These are phyloP conservation scores for Eriocheir sinensis DNA, from an alignment of 1,140 invertebrate species.

Conservation along the genomic window DNA sequence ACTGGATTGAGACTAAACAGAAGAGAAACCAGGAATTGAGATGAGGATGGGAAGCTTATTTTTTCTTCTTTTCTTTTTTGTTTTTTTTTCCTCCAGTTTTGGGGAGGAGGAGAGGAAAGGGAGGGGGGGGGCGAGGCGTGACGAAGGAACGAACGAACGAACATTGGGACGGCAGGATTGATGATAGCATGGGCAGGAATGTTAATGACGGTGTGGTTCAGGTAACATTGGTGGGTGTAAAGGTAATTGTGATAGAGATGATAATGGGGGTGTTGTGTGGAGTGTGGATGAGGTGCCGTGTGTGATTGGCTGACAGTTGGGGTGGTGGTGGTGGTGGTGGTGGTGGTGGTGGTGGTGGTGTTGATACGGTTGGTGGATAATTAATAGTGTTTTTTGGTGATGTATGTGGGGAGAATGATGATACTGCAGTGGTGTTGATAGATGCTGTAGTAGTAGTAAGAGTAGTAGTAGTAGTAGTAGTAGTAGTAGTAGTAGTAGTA, in stretches of 20 bases:
- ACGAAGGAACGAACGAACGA: neutral
- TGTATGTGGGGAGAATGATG: neutral
- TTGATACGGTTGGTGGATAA: neutral
- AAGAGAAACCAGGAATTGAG: too few species aligned
- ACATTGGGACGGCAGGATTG: neutral
- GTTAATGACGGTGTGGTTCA: constrained; percentile 2
- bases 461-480: neutral
- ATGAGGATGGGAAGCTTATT: too few species aligned
- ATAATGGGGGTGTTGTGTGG: neutral
- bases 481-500: neutral
- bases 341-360: neutral
- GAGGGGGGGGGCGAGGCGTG: neutral
- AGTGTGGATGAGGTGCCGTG: too few species aligned
- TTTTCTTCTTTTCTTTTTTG: too few species aligned
- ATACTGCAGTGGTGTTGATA: neutral
- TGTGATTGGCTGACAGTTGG: too few species aligned
- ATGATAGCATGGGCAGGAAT: neutral
- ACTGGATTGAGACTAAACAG: too few species aligned
- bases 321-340: too few species aligned
- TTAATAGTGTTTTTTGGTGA: neutral
- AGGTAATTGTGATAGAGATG: neutral
- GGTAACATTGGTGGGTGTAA: neutral
- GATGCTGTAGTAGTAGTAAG: neutral
- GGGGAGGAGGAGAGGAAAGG: constrained; percentile 1
- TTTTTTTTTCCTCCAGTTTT: too few species aligned